Evolutionary conservation across 2,113 vertebrate species (phyloP), one percentile per base, ranked within the genome.

Genomic region (Pampusana beccarii): DNA sequence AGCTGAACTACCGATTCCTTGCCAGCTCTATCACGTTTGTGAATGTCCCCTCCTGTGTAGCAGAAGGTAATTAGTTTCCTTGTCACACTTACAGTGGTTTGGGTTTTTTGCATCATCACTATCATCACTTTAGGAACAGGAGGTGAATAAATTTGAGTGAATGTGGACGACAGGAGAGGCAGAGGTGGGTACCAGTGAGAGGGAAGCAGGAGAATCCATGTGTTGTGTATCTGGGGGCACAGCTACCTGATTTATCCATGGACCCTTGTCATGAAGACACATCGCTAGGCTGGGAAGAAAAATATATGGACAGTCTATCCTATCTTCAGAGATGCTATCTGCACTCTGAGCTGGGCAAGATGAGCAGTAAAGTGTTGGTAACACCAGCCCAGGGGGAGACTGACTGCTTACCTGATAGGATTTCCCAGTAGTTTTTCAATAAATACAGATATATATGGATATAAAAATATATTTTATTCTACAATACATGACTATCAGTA

Each of bases 1-100:
- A 91, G 75, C 94, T 97, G 82, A 97, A 79, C 83, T 23, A 82
- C 33, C 70, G 73, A 10, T 94, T 95, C 90, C 91, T 96, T 1
- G 57, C 56, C 8, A 1, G 89, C 2, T 12, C 75, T 24, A 24
- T 95, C 36, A 11, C 85, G 0, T 97, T 92, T 65, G 75, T 94
- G 67, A 96, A 94, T 1, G 1, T 95, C 69, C 89, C 85, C 33
- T 69, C 14, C 6, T 66, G 48, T 5, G 61, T 56, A 13, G 42
- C 6, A 3, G 94, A 97, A 97, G 96, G 95, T 93, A 96, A 87
- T 40, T 20, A 8, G 28, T 50, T 28, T n/a, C 61, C 19, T 72
- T 54, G 54, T 42, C 70, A 33, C 25, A 3, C 24, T 20, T 2
- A 0, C 34, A 72, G 42, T 0, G 0, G 29, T 62, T 48, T n/a